Base-by-base conservation (phyloP, 2,888 invertebrate genomes). In the Stramonita haemastoma region DNA sequence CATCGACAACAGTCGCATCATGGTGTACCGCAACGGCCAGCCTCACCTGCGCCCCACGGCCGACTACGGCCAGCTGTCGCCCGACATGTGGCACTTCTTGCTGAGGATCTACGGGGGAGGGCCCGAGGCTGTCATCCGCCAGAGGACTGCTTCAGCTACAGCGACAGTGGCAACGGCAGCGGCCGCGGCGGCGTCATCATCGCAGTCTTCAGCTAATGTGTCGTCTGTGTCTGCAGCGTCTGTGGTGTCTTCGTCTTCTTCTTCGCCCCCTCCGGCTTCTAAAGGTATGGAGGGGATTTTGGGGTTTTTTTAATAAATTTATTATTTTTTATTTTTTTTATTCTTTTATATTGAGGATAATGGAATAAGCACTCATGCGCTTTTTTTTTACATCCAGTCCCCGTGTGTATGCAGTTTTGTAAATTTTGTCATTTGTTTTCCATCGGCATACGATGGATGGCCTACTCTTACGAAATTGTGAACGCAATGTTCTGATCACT, bases 21-120 rank as follows among this genome's bases (percentile, higher is more conserved):
- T 97, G 84, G 91, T 93, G 8, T 93, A 92, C 88, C 95, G 95
- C 87, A 94, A 94, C 89, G 94, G 95, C 26, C 94, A 95, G 91
- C 91, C 93, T n/a, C 91, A 93, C 8, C 91, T 96, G 34, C 93
- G 94, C 84, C 91, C 90, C 15, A 94, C 94, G 60, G 95, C 95
- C 0, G 95, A 95, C 90, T 93, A 95, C 89, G 96, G 95, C 0
- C 98, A 98, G 94, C 97, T 99, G 84, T 98, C 98, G 92, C 97
- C 98, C 93, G 97, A 98, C 81, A 97, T 98, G 90, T 99, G 99
- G 98, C 97, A 97, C 92, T 98, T 98, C 96, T 97, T 99, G 95
- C 97, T 97, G 88, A 97, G 97, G 91, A 98, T 98, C 88, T 99
- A 99, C 95, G 98, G 98, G 19, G 98, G 99, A 0, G 99, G 99